These are phyloP conservation scores for Arremon brunneinucha DNA, from an alignment of 2,797 vertebrate species.

Conservation along the genomic window DNA sequence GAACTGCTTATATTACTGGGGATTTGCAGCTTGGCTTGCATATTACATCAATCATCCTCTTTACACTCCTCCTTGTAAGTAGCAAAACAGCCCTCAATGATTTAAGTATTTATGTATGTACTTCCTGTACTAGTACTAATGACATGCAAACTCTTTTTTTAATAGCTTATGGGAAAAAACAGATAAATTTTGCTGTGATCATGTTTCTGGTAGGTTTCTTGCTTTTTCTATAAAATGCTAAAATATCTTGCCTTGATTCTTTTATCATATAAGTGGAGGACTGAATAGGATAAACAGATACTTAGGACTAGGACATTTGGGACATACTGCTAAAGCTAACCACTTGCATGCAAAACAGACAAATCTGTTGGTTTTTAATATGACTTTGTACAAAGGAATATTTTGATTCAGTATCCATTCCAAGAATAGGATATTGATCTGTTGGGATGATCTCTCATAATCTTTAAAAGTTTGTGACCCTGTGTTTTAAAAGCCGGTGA, in stretches of 20 bases:
- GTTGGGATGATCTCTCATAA: neutral
- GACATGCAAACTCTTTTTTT: slow-evolving; percentile 26
- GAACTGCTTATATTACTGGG: slow-evolving; percentile 91
- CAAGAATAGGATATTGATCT: neutral
- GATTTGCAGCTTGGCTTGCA: slow-evolving; percentile 89
- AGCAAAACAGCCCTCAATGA: neutral
- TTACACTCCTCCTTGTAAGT: slow-evolving; percentile 89
- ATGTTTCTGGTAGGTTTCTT: slow-evolving; percentile 82
- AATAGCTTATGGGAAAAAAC: slow-evolving; percentile 84
- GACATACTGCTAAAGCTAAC: neutral
- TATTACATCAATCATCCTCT: slow-evolving; percentile 92
- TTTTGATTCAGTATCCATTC: neutral
- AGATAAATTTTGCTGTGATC: slow-evolving; percentile 81
- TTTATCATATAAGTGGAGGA: neutral
- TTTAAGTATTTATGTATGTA: neutral
- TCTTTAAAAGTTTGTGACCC: neutral
- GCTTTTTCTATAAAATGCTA: neutral
- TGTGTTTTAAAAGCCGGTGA: neutral
- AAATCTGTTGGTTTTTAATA: neutral
- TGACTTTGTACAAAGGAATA: neutral
- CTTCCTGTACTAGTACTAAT: neutral
- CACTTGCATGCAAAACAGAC: neutral
- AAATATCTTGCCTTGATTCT: neutral
- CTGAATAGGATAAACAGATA: neutral
- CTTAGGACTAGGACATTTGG: neutral